Evolutionary conservation across 2,113 vertebrate genomes (phyloP).

Genomic region (Pyxicephalus adspersus): DNA sequence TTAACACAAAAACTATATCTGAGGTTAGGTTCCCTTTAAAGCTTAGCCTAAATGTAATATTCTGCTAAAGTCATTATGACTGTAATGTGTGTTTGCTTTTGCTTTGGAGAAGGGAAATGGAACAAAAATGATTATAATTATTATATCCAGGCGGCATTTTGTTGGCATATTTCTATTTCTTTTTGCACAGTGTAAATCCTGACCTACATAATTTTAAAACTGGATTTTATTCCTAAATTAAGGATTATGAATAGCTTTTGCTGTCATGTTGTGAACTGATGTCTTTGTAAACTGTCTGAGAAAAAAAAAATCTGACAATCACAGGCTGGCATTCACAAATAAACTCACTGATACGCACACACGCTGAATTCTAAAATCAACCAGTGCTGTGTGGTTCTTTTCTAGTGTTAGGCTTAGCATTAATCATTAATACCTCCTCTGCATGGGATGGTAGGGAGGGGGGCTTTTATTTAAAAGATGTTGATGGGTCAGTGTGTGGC

Average conservation of each 20-base stretch:
- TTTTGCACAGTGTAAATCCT: constrained; percentile 16
- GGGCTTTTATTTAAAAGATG: no score
- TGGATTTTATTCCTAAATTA: not conserved
- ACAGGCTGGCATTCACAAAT: not conserved
- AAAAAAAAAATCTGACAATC: constrained; percentile 16
- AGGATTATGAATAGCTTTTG: constrained; percentile 49
- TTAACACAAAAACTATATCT: no score
- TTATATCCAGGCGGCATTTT: not conserved
- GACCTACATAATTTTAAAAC: constrained; percentile 14
- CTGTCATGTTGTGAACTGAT: constrained; percentile 40
- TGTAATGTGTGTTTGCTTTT: constrained; percentile 1
- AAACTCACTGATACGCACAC: no score
- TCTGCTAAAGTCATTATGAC: constrained; percentile 61
- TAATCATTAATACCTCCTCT: no score
- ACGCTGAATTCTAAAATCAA: no score
- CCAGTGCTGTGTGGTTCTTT: no score
- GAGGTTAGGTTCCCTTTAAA: no score
- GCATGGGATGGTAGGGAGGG: no score
- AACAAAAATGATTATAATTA: constrained; percentile 23
- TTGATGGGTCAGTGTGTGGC: no score
- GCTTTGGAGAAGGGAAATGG: constrained; percentile 11
- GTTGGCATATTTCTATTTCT: not conserved
- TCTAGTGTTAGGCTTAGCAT: no score
- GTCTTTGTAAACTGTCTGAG: constrained; percentile 20
- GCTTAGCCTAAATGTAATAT: constrained; percentile 14